phyloP scores from a whole-genome alignment of 1,140 invertebrate genomes.

The Hylaeus anthracinus region DNA sequence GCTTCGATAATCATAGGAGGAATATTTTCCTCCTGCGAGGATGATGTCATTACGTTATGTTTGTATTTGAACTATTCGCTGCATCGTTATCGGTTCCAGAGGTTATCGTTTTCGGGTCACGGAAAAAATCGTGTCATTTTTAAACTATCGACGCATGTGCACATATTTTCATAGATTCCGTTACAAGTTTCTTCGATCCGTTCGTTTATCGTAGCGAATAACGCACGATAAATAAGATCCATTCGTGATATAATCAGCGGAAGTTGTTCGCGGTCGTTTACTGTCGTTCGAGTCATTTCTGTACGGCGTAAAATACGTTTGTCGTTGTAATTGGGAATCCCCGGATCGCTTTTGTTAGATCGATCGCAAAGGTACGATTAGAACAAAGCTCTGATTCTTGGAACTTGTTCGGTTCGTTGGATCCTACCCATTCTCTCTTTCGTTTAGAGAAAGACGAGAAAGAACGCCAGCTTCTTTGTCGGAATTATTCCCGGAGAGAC shows the following conservation, averaged over 20 bases:
- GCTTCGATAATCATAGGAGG: too few relatives aligned
- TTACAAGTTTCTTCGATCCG: neutral
- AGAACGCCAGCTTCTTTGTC: too few relatives aligned
- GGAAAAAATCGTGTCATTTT: neutral
- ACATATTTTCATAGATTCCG: neutral
- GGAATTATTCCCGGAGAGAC: too few relatives aligned
- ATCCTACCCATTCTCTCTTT: too few relatives aligned
- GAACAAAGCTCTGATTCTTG: neutral
- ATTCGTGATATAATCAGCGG: neutral
- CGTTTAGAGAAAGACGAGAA: too few relatives aligned
- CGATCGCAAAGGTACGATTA: neutral
- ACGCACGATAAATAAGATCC: neutral
- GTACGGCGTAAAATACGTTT: neutral
- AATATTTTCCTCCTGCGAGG: neutral
- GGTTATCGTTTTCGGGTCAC: conserved; percentile 10
- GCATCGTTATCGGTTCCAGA: neutral
- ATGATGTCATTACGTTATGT: neutral
- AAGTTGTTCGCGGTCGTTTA: neutral
- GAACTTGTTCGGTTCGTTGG: neutral
- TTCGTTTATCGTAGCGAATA: neutral
- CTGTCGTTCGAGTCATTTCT: neutral
- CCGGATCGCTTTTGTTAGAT: neutral
- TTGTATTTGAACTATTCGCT: neutral
- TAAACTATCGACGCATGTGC: neutral
- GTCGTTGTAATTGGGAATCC: conserved; percentile 1